A percentile compares a stretch with the other conserved stretches of the same genome.
Conservation (phyloP, 2,797 vertebrate genomes). For the Chelon labrosus region DNA sequence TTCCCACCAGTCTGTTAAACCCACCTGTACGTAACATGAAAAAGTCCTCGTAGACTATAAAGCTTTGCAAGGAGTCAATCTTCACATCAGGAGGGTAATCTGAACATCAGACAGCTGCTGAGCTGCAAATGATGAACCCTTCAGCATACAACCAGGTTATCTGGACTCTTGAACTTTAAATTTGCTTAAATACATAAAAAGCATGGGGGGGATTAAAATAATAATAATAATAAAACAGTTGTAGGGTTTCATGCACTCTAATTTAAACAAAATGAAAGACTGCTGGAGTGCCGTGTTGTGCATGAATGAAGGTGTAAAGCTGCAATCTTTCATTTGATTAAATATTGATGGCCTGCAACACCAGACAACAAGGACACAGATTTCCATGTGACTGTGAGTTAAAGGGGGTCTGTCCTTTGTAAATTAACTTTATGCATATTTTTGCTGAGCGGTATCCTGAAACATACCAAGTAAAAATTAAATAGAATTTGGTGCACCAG, state of each 20-base stretch:
- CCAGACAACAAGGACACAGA: conserved; percentile 36
- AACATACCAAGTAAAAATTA: conserved; percentile 30
- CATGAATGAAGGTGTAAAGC: conserved; percentile 38
- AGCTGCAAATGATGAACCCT: conserved; percentile 13
- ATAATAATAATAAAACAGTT: background rate
- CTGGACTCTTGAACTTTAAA: conserved; percentile 12
- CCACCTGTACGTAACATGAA: background rate
- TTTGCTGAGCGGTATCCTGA: conserved; percentile 14
- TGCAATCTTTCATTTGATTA: conserved; percentile 63
- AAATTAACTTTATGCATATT: conserved; percentile 44
- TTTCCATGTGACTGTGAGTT: conserved; percentile 22
- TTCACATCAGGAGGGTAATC: conserved; percentile 33
- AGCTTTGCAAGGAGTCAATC: conserved; percentile 8
- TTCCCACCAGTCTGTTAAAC: background rate
- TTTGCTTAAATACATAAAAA: background rate
- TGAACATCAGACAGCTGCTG: conserved; percentile 33
- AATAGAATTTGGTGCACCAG: conserved; percentile 21
- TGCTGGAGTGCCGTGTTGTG: background rate
- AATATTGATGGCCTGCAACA: conserved; percentile 62
- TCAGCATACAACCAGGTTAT: conserved; percentile 10
- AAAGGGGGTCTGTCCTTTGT: conserved; percentile 25
- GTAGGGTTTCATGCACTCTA: background rate
- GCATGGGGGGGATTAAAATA: background rate
- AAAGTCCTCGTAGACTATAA: background rate
- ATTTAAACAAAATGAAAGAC: conserved; percentile 14